Evolutionary conservation across 2,113 vertebrate genomes (phyloP).

Genomic region (Rallus limicola): DNA sequence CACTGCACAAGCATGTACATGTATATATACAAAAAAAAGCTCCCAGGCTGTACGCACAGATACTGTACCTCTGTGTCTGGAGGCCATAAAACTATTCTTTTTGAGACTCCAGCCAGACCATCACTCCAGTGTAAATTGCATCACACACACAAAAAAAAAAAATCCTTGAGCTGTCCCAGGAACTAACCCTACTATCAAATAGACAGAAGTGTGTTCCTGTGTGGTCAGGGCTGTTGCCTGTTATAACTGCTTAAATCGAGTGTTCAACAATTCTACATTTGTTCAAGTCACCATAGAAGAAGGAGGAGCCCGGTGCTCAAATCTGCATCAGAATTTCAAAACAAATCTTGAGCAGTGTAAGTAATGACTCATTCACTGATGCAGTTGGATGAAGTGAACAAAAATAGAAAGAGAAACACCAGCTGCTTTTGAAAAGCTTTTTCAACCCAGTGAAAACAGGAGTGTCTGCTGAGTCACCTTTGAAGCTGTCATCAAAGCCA

Average conservation of each 20-base stretch:
- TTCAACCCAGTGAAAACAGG: neutral
- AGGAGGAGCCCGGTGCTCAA: neutral
- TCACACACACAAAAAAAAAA: neutral
- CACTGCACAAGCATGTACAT: neutral
- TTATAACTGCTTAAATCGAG: neutral
- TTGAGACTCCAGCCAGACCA: neutral
- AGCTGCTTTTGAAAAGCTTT: neutral
- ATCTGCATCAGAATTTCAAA: neutral
- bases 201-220: neutral
- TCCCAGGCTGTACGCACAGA: neutral
- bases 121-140: neutral
- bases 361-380: neutral
- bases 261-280: neutral
- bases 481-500: neutral
- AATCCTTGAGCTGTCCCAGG: fast-evolving
- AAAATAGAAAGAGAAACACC: neutral
- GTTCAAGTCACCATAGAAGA: neutral
- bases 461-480: neutral
- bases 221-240: neutral
- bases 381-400: neutral
- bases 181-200: neutral
- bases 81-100: neutral
- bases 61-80: neutral
- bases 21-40: neutral
- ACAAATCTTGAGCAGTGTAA: neutral